Conservation (phyloP, 1,140 invertebrate species). For the Asobara japonica region DNA sequence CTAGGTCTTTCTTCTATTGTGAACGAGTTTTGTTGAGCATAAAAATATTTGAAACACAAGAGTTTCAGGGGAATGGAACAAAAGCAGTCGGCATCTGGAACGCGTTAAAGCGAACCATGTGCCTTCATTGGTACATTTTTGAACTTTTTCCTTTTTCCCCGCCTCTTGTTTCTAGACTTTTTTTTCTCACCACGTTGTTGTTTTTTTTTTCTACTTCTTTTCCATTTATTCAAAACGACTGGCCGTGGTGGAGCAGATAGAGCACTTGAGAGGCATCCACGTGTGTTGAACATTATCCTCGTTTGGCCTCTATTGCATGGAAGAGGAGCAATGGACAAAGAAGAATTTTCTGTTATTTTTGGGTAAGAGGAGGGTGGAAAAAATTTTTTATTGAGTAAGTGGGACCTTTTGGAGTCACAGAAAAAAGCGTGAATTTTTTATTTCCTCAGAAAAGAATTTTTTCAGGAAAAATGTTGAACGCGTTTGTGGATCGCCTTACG, state of each 20-base stretch:
- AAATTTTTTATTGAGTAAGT: no score
- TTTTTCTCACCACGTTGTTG: background rate
- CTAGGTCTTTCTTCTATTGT: background rate
- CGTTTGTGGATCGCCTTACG: no score
- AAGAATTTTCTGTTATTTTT: no score
- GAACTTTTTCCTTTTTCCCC: background rate
- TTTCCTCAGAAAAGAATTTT: no score
- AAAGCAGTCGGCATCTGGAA: conserved; percentile 62
- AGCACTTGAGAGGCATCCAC: conserved; percentile 38
- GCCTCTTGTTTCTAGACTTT: conserved; percentile 10
- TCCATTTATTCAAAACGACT: background rate
- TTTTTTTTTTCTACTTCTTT: background rate
- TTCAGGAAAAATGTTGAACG: no score
- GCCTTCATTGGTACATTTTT: conserved; percentile 13
- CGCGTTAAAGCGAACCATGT: conserved; percentile 56
- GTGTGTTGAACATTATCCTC: conserved; percentile 38
- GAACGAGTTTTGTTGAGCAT: background rate
- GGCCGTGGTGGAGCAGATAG: background rate
- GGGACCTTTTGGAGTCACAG: no score
- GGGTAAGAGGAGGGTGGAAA: no score
- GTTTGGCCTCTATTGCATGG: conserved; percentile 35
- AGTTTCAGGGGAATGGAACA: conserved; percentile 47
- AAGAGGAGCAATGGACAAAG: conserved; percentile 9
- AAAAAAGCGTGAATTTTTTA: no score
- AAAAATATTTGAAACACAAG: conserved; percentile 4